Percentiles rank a stretch among this genome's conserved stretches.
phyloP scores from a whole-genome alignment of 1,140 invertebrate genomes.

The Glossosoma conforme region DNA sequence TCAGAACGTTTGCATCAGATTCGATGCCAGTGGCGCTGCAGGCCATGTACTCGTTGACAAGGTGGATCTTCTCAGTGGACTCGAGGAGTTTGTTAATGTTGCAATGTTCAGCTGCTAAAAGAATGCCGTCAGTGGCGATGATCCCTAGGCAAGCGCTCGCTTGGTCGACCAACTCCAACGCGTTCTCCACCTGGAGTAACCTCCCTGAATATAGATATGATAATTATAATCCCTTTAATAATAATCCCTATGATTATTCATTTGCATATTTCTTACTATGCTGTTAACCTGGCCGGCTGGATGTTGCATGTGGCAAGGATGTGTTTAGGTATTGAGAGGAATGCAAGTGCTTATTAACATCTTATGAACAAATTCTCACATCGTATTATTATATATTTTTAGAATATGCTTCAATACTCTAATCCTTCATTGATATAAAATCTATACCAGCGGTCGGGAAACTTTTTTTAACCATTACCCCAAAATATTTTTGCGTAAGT shows the following conservation, averaged over 20 bases:
- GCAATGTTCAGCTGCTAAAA: slow-evolving; percentile 93
- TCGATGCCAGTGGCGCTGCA: slow-evolving; percentile 99
- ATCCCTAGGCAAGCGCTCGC: slow-evolving; percentile 98
- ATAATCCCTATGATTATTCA: neutral
- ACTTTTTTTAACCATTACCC: too few species aligned
- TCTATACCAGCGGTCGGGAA: too few species aligned
- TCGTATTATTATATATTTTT: too few species aligned
- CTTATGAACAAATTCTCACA: too few species aligned
- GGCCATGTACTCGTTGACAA: slow-evolving; percentile 96
- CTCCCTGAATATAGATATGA: slow-evolving; percentile 68
- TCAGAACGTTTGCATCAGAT: slow-evolving; percentile 98
- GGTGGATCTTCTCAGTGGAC: slow-evolving; percentile 98
- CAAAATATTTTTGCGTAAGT: too few species aligned
- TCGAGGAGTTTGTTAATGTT: slow-evolving; percentile 98
- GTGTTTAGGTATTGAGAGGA: too few species aligned
- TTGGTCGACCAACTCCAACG: slow-evolving; percentile 99
- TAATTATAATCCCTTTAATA: neutral
- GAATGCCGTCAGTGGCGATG: slow-evolving; percentile 91
- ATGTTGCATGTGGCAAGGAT: too few species aligned
- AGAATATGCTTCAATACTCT: too few species aligned
- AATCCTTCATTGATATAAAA: too few species aligned
- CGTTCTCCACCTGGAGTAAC: slow-evolving; percentile 99
- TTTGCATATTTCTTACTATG: too few species aligned
- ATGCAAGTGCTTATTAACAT: too few species aligned
- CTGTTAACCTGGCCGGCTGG: too few species aligned